phyloP scores from a whole-genome alignment of 2,113 vertebrate species.

The Pangasianodon hypophthalmus region DNA sequence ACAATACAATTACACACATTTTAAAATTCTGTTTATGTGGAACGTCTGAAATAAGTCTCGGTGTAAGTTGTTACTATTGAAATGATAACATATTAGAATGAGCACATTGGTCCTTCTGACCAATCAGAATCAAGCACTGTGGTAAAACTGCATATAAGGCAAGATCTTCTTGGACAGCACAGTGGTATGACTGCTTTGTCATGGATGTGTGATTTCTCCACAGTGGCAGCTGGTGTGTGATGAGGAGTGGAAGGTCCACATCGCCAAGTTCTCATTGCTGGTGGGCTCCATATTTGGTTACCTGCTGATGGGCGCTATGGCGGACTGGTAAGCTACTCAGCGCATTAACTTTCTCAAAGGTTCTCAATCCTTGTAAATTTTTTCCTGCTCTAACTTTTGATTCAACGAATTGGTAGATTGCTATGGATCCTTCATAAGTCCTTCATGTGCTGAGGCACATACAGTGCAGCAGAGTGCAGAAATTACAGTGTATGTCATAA shows the following conservation, averaged over 20 bases:
- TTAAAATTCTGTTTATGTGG: background rate
- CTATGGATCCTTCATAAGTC: background rate
- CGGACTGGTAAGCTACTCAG: conserved; percentile 87
- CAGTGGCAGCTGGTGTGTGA: conserved; percentile 98
- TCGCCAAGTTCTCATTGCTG: conserved; percentile 94
- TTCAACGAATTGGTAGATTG: background rate
- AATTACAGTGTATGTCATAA: background rate
- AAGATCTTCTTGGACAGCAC: background rate
- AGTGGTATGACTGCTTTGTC: background rate
- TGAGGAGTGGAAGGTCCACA: conserved; percentile 96
- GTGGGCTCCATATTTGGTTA: conserved; percentile 97
- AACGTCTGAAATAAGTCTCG: background rate
- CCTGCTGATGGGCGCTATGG: conserved; percentile 95
- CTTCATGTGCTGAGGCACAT: background rate
- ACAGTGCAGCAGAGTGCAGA: background rate
- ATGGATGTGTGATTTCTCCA: background rate
- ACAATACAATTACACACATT: background rate
- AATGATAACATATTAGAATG: background rate
- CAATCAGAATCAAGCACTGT: background rate
- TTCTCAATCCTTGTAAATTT: conserved; percentile 30
- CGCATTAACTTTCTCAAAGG: background rate
- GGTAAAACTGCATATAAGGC: background rate
- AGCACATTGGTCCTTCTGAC: too few species aligned
- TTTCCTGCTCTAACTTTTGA: background rate
- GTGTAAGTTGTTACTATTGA: background rate